Evolutionary conservation across 2,888 invertebrate genomes (phyloP).

Genomic region (Amphipyra berbera): DNA sequence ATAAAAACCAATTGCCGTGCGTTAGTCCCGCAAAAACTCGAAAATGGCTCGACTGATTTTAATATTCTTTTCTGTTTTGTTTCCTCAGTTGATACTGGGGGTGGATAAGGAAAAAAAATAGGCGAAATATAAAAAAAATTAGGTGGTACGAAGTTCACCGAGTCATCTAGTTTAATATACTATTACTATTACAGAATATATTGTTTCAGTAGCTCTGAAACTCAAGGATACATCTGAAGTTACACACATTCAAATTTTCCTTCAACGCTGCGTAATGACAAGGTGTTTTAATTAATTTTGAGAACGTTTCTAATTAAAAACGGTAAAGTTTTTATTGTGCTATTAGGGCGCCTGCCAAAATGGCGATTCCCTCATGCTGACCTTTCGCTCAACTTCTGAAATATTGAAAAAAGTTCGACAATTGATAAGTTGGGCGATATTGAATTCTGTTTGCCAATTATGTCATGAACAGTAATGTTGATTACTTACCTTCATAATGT

Average conservation of each 20-base stretch:
- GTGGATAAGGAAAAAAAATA: too few relatives aligned
- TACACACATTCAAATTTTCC: not conserved
- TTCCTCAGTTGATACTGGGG: too few relatives aligned
- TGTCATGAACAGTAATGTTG: not conserved
- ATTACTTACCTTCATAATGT: not conserved
- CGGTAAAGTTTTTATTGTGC: slow-evolving; percentile 22
- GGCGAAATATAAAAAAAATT: too few relatives aligned
- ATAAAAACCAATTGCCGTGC: too few relatives aligned
- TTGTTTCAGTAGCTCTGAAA: too few relatives aligned
- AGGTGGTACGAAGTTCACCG: too few relatives aligned
- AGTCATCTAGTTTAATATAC: too few relatives aligned
- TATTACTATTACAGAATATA: too few relatives aligned
- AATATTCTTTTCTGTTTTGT: too few relatives aligned
- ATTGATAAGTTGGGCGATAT: slow-evolving; percentile 13
- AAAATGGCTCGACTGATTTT: too few relatives aligned
- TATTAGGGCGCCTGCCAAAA: slow-evolving; percentile 18
- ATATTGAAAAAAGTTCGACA: slow-evolving; percentile 39
- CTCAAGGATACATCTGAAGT: not conserved
- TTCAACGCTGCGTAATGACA: not conserved
- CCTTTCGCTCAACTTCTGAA: slow-evolving; percentile 10
- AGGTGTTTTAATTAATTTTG: slow-evolving; percentile 24
- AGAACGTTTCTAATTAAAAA: slow-evolving; percentile 23
- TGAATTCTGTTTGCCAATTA: slow-evolving; percentile 9
- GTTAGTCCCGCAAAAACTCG: too few relatives aligned
- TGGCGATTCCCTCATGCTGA: slow-evolving; percentile 4